Conservation (phyloP, 2,797 vertebrate genomes). For the Bryconaethiops microstoma region DNA sequence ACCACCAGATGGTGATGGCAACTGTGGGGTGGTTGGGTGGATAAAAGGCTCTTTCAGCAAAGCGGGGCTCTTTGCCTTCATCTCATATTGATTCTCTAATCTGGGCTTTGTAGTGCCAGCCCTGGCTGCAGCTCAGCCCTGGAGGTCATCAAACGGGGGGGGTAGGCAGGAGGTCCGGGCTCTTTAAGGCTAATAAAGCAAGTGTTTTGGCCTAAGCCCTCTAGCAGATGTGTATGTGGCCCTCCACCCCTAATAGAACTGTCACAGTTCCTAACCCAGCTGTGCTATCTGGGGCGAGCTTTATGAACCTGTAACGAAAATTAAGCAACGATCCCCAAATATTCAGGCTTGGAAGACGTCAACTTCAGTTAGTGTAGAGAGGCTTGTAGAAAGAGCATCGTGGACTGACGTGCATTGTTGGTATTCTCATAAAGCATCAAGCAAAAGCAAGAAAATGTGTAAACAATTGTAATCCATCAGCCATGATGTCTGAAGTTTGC, state of each 20-base stretch:
- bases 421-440: too few relatives aligned
- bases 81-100: conserved; percentile 48
- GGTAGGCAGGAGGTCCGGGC: conserved; percentile 38
- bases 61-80: conserved; percentile 12
- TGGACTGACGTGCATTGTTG: not conserved
- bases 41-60: conserved; percentile 44
- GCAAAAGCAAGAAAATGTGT: too few relatives aligned
- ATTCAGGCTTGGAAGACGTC: not conserved
- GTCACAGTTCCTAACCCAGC: conserved; percentile 5
- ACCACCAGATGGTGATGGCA: conserved; percentile 40
- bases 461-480: too few relatives aligned
- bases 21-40: conserved; percentile 29
- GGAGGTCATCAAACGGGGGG: conserved; percentile 45
- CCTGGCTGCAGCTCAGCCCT: conserved; percentile 14
- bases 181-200: conserved; percentile 44
- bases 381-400: not conserved
- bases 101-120: conserved; percentile 44
- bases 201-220: conserved; percentile 28
- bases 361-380: not conserved
- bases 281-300: conserved; percentile 8
- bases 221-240: conserved; percentile 40
- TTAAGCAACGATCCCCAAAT: not conserved
- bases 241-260: conserved; percentile 12
- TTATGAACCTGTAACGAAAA: conserved; percentile 27
- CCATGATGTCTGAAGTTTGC: too few relatives aligned